A percentile compares a stretch with the other conserved stretches of the same genome.
These are phyloP conservation scores for Petroica traversi DNA, from an alignment of 2,113 vertebrate species.

Conservation along the genomic window DNA sequence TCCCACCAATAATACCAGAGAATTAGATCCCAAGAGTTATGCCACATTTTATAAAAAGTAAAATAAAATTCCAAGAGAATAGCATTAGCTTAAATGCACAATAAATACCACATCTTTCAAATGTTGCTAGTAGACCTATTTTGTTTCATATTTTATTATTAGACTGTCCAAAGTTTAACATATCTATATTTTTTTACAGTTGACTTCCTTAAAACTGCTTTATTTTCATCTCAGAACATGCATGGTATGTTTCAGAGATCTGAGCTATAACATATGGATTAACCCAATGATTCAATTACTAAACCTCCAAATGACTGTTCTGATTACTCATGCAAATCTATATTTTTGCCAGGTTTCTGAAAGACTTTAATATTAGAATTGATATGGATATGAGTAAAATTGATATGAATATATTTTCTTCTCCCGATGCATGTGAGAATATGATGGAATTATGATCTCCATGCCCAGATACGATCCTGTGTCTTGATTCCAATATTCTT, in stretches of 20 bases:
- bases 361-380: neutral
- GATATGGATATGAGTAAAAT: too few species aligned
- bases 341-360: constrained; percentile 42
- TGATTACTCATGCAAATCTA: constrained; percentile 47
- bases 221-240: neutral
- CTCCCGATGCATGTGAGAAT: neutral
- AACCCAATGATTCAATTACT: constrained; percentile 36
- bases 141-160: neutral
- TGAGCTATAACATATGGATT: constrained; percentile 32
- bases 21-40: neutral
- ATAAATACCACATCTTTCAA: neutral
- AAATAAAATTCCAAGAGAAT: neutral
- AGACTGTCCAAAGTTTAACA: neutral
- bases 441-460: neutral
- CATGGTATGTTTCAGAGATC: neutral
- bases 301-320: constrained; percentile 48
- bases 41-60: neutral
- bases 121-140: neutral
- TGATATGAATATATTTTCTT: constrained; percentile 36
- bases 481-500: constrained; percentile 50
- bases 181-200: neutral
- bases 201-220: neutral
- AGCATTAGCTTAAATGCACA: neutral
- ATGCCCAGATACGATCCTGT: constrained; percentile 7
- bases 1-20: neutral